Base-by-base conservation (phyloP, 2,797 vertebrate genomes). In the Gorsachius magnificus region DNA sequence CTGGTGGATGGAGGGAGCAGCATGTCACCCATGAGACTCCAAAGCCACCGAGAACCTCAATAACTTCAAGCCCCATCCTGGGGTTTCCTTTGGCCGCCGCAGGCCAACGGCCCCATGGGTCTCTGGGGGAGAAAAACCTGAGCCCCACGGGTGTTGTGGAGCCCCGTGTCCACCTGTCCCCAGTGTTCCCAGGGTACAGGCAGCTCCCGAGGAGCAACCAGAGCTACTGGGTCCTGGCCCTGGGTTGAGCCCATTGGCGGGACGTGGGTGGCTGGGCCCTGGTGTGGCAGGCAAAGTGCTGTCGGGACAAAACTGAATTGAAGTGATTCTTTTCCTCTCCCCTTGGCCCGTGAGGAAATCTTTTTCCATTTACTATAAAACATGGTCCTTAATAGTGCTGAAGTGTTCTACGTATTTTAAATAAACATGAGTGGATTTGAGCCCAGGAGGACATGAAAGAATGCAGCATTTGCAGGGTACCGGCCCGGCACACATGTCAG, bases 331-430 rank as follows among this genome's bases (percentile, higher is more conserved):
- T 96, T 94, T 85, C 74, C 92, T 92, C 89, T 96, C 79, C 69
- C 79, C 41, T 89, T 45, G 90, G 98, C 98, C 98, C 97, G 97
- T 74, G 94, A 99, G 98, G 98, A 98, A 98, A 98, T 98, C 98
- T 96, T 99, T 99, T 98, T 98, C 95, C 96, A 98, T 99, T 99
- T 99, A 99, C 98, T 98, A 98, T 99, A 98, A 99, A 98, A 98
- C 98, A 98, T 98, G 98, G 98, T 98, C 98, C 98, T 99, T 99
- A 99, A 99, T 98, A 98, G 98, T 98, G 98, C 98, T 98, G 98
- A 99, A 99, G 99, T 98, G 99, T 98, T 99, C 98, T 98, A 98
- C 97, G 98, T 98, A 99, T 98, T 99, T 99, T 99, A 99, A 99
- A 99, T 99, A 99, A 99, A 99, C 98, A 99, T 98, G 97, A 98